Conservation (phyloP, 2,113 vertebrate species). For the Opisthocomus hoazin region DNA sequence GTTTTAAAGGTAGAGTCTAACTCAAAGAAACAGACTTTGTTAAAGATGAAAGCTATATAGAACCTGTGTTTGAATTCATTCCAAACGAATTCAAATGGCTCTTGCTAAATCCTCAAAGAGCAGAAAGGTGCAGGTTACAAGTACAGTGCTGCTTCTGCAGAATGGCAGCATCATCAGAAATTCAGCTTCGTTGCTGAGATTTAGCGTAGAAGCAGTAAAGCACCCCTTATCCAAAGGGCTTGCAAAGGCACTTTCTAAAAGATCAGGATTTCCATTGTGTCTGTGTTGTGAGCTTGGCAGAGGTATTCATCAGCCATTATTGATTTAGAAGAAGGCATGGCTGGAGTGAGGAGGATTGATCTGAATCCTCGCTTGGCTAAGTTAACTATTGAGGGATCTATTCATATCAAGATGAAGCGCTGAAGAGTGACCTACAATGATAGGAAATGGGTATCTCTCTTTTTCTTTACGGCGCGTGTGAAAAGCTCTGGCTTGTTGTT, state of each 20-base stretch:
- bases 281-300: background rate
- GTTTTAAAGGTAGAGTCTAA: background rate
- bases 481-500: background rate
- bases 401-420: background rate
- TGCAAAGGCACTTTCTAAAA: constrained; percentile 20
- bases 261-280: constrained; percentile 8
- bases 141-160: background rate
- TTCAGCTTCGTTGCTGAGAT: background rate
- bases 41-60: background rate
- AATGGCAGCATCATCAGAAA: background rate
- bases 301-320: constrained; percentile 41
- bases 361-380: constrained; percentile 2
- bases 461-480: accelerated
- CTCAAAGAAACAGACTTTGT: background rate
- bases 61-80: background rate
- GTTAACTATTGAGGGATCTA: constrained; percentile 19
- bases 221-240: background rate
- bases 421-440: background rate
- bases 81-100: background rate
- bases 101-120: background rate
- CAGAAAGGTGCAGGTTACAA: background rate
- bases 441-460: background rate
- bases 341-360: constrained; percentile 33
- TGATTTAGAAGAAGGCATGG: constrained; percentile 12
- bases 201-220: background rate